Percentiles rank a stretch among this genome's conserved stretches.
Conservation (phyloP, 2,888 invertebrate genomes). For the Eucera pruinosa region DNA sequence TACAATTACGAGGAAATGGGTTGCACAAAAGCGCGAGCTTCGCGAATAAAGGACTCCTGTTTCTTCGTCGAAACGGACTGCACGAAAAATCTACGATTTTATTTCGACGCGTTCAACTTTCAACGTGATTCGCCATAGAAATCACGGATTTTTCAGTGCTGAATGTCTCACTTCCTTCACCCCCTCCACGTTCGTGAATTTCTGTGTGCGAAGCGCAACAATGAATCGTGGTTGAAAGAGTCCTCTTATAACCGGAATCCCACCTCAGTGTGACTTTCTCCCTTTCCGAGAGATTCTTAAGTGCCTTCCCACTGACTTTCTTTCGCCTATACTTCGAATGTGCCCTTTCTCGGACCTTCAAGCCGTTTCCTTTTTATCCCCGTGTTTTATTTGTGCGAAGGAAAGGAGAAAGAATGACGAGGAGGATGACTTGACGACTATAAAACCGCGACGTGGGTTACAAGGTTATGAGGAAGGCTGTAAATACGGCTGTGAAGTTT, state of each 20-base stretch:
- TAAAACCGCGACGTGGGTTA: constrained; percentile 37
- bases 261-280: constrained; percentile 19
- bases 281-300: constrained; percentile 55
- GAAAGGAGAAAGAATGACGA: neutral
- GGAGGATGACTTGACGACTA: constrained; percentile 13
- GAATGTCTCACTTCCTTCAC: constrained; percentile 3
- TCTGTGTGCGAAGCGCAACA: constrained; percentile 9
- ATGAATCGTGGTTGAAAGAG: constrained; percentile 34
- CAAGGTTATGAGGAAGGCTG: constrained; percentile 37
- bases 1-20: neutral
- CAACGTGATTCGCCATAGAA: neutral
- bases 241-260: constrained; percentile 37
- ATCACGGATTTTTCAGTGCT: neutral
- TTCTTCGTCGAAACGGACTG: neutral
- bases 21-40: neutral
- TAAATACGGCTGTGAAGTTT: constrained; percentile 41
- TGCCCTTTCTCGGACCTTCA: constrained; percentile 3
- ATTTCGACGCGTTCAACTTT: constrained; percentile 1
- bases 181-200: neutral
- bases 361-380: neutral
- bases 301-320: constrained; percentile 63
- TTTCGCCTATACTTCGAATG: constrained; percentile 67
- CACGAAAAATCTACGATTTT: neutral
- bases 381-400: neutral
- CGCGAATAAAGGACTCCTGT: neutral